Evolutionary conservation across 2,888 invertebrate species (phyloP), one percentile per base, ranked within the genome.

Genomic region (Pyrgus malvae): DNA sequence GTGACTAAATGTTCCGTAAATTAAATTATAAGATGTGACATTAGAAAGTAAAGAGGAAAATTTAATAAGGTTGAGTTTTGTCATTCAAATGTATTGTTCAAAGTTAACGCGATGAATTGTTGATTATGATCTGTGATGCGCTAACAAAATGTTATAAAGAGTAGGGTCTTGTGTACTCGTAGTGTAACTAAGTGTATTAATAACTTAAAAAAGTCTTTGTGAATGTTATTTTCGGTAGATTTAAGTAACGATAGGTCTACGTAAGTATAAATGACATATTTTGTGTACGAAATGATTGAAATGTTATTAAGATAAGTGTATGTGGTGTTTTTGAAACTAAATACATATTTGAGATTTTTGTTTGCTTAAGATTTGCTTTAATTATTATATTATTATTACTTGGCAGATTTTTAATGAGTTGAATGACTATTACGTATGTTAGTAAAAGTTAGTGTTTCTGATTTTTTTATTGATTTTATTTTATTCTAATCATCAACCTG

Each of bases 211-310:
- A 17, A 2, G 38, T 58, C 48, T 51, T 56, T 41, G 65, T 68
- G 65, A 66, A 67, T 58, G 59, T 70, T 37, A 44, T 49, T 40
- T 33, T 35, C 17, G 41, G 12, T 29, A 11, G 37, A 37, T 27
- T 37, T 51, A 51, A 44, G 53, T 11, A 27, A 37, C 14, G 9
- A 14, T 51, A 35, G 3, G 9, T 14, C 2, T 49, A 51, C 37
- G 37, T 60, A 80, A 78, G 74, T 68, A 75, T 75, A 78, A 86
- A 86, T 83, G 83, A 87, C 85, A 87, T 88, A 88, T 86, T 88
- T 87, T 88, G 84, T 86, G 82, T 87, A 86, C 78, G 81, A 73
- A 73, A 68, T 62, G 64, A 64, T 70, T 66, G 65, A 63, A 67
- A 67, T 67, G 50, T 64, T 68, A 64, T 38, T 54, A 54, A 33